These are phyloP conservation scores for Diabrotica virgifera DNA, from an alignment of 1,140 invertebrate genomes.

Conservation along the genomic window DNA sequence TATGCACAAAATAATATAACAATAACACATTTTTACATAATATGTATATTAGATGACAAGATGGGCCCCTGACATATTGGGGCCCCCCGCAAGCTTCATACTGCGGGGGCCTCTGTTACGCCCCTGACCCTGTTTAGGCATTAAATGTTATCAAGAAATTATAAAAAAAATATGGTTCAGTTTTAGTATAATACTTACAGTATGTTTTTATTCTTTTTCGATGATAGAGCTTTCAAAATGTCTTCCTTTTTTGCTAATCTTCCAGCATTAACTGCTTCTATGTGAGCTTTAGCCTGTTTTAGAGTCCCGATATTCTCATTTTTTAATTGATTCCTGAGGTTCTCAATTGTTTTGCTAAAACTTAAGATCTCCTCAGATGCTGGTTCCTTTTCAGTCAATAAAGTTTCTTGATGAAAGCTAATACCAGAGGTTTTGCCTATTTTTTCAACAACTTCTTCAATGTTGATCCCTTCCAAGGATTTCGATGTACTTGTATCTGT, in stretches of 20 bases:
- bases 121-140: neutral
- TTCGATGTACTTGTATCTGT: constrained; percentile 28
- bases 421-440: constrained; percentile 19
- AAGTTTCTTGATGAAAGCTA: constrained; percentile 29
- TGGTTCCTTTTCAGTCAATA: constrained; percentile 32
- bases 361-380: constrained; percentile 19
- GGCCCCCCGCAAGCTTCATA: too few relatives aligned
- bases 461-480: constrained; percentile 21
- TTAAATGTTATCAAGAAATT: too few relatives aligned
- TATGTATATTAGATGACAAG: too few relatives aligned
- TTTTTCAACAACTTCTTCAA: constrained; percentile 36
- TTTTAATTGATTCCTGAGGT: constrained; percentile 53
- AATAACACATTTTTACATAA: too few relatives aligned
- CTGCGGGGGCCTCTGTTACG: too few relatives aligned
- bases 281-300: constrained; percentile 61
- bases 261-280: constrained; percentile 60
- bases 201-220: constrained; percentile 53
- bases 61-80: too few relatives aligned
- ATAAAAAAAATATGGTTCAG: too few relatives aligned
- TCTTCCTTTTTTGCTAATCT: constrained; percentile 58
- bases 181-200: constrained; percentile 48
- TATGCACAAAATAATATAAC: too few relatives aligned
- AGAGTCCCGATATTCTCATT: constrained; percentile 58
- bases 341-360: constrained; percentile 55
- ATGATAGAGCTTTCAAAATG: constrained; percentile 59